Conservation (phyloP, 2,797 vertebrate species). For the Garrulus glandarius region DNA sequence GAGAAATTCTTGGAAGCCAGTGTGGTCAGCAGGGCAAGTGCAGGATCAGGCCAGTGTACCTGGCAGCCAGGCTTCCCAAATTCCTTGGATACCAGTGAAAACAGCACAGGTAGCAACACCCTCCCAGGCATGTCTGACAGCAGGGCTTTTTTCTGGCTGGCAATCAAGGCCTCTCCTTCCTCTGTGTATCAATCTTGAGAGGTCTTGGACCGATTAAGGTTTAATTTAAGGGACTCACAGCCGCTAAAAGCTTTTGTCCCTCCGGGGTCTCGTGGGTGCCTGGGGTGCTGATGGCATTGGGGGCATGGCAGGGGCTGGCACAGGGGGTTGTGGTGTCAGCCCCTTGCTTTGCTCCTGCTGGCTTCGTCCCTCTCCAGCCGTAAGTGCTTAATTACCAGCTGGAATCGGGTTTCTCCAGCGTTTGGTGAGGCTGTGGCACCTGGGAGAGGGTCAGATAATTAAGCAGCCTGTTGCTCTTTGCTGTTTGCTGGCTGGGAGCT, state of each 20-base stretch:
- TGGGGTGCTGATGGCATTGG: not conserved
- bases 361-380: rapidly evolving
- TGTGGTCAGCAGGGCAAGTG: not conserved
- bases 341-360: not conserved
- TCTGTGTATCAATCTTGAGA: not conserved
- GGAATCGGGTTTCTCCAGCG: not conserved
- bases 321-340: not conserved
- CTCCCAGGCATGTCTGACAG: not conserved
- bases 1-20: not conserved
- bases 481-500: not conserved
- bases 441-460: conserved; percentile 14
- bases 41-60: not conserved
- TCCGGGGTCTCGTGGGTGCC: not conserved
- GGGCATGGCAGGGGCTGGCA: not conserved
- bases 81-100: conserved; percentile 15
- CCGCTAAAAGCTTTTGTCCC: not conserved
- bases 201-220: not conserved
- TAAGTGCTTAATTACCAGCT: not conserved
- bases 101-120: not conserved
- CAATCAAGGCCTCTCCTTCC: not conserved
- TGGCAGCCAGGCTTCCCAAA: conserved; percentile 2
- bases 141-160: not conserved
- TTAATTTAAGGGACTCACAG: not conserved
- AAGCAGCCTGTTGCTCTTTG: not conserved
- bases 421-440: not conserved